phyloP scores from a whole-genome alignment of 2,113 vertebrate genomes.

The Xyliphius kryptos region DNA sequence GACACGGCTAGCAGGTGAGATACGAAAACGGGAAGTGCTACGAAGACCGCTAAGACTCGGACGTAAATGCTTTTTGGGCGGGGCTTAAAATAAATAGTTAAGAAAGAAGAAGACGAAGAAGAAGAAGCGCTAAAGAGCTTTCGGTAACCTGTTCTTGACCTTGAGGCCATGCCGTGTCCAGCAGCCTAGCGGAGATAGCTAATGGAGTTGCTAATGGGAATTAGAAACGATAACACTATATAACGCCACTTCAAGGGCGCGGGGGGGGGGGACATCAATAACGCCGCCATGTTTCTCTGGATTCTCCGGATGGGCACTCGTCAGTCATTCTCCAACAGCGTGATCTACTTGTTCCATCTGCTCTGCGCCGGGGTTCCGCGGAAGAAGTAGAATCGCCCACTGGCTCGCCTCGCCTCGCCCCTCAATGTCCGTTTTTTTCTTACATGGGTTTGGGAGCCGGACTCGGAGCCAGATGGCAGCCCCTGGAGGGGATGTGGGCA shows the following conservation, averaged over 20 bases:
- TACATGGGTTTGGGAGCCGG: conserved; percentile 29
- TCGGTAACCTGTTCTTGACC: conserved; percentile 71
- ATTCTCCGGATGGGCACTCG: conserved; percentile 71
- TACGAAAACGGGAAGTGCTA: too few relatives aligned
- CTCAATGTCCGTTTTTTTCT: conserved; percentile 59
- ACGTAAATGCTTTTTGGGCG: conserved; percentile 69
- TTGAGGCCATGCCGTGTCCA: conserved; percentile 78
- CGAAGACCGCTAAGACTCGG: conserved; percentile 64
- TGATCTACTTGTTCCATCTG: too few relatives aligned
- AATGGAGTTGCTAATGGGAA: conserved; percentile 39
- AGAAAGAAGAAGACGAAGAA: conserved; percentile 62
- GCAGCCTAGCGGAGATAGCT: conserved; percentile 53
- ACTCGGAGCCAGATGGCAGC: conserved; percentile 66
- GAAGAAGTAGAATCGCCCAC: conserved; percentile 60
- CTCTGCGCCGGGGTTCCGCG: too few relatives aligned
- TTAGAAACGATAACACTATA: conserved; percentile 28
- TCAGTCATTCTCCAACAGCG: conserved; percentile 69
- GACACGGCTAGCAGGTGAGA: conserved; percentile 69
- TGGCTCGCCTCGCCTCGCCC: conserved; percentile 38
- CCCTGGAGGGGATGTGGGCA: conserved; percentile 57
- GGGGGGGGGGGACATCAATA: conserved; percentile 73
- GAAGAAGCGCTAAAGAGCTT: conserved; percentile 54
- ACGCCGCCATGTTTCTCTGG: conserved; percentile 71
- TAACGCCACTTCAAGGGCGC: conserved; percentile 70
- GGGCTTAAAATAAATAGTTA: conserved; percentile 52